A percentile compares a stretch with the other conserved stretches of the same genome.
phyloP scores from a whole-genome alignment of 2,113 vertebrate genomes.

The Tachysurus fulvidraco region DNA sequence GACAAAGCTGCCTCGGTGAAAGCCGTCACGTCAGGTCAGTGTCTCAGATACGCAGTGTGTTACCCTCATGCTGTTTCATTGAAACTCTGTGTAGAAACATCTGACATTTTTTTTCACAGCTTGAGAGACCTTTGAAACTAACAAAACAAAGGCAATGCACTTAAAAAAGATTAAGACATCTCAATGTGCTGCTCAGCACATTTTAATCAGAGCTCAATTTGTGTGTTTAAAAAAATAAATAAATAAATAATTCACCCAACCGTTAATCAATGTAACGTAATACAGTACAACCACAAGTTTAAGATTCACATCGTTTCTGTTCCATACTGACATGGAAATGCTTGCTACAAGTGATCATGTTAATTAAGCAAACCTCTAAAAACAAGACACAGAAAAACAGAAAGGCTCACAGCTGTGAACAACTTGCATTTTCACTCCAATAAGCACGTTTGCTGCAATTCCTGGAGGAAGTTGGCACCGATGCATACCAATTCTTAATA shows the following conservation, averaged over 20 bases:
- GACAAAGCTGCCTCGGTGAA: not conserved
- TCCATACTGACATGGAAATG: not conserved
- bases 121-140: slow-evolving; percentile 25
- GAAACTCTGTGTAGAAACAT: slow-evolving; percentile 21
- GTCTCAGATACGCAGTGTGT: not conserved
- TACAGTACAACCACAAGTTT: not conserved
- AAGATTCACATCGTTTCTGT: not conserved
- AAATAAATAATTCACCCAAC: not conserved
- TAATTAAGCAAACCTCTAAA: slow-evolving; percentile 22
- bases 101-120: slow-evolving; percentile 14
- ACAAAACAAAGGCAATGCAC: slow-evolving; percentile 24
- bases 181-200: slow-evolving; percentile 19
- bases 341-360: slow-evolving; percentile 14
- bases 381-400: not conserved
- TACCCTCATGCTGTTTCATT: slow-evolving; percentile 2
- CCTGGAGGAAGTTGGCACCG: slow-evolving; percentile 55
- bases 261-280: slow-evolving; percentile 18
- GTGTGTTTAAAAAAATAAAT: not conserved
- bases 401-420: not conserved
- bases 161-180: not conserved
- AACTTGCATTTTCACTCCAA: slow-evolving; percentile 19
- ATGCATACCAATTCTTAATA: slow-evolving; percentile 67
- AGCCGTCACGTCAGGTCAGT: slow-evolving; percentile 8
- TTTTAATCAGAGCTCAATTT: slow-evolving; percentile 23
- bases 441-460: slow-evolving; percentile 49